Base-by-base conservation (phyloP, 2,797 vertebrate species). In the Tinamus major region DNA sequence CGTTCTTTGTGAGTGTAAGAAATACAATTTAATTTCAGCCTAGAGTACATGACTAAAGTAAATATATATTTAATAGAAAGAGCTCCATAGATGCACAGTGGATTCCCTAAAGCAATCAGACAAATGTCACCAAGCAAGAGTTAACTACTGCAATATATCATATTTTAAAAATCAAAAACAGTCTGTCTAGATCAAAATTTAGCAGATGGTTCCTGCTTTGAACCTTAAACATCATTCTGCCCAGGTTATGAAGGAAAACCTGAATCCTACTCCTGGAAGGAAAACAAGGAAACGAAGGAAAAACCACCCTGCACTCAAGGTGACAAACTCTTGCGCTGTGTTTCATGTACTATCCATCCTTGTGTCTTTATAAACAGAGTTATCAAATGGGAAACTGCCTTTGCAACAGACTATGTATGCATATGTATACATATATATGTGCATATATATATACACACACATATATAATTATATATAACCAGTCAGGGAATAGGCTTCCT, bases 71-170 rank as follows among this genome's bases (percentile, higher is more conserved):
- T 71, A 16, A 42, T 16, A 37, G 59, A 87, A 87, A 31, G 27
- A 55, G 19, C 67, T 91, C 19, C 7, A 15, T 0, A 70, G 51
- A 80, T 62, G 31, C 70, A 69, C 35, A 55, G 31, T 2, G 18
- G 27, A 46, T 26, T 42, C 70, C 82, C 82, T 87, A 1, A 72
- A 56, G 69, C 19, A 69, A 81, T 56, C 75, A 70, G 48, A 51
- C 13, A 86, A 91, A 55, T n/a, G 62, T 61, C 72, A 90, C 44
- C 69, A 79, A 92, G 31, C 29, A 83, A 81, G 76, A 92, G 20
- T 72, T 42, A 56, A 87, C 21, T 70, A 85, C 72, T 93, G 84
- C 24, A 55, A 84, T 39, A 77, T 37, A 74, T 0, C 42, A 23
- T 16, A 41, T 74, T 85, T 79, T 56, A 6, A 56, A 12, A 83